Evolutionary conservation across 2,888 invertebrate species (phyloP).

Genomic region (Exephanes ischioxanthus): DNA sequence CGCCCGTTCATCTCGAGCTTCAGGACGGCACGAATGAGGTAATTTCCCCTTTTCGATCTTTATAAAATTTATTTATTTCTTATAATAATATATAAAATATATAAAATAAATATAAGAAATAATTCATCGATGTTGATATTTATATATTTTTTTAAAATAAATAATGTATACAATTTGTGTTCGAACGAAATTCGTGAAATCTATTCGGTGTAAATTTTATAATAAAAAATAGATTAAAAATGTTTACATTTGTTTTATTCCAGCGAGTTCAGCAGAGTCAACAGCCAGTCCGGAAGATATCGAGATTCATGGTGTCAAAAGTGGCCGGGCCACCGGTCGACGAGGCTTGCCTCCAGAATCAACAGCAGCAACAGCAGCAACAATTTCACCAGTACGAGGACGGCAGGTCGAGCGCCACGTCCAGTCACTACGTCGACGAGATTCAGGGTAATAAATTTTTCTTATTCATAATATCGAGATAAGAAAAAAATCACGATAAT

Average conservation of each 20-base stretch:
- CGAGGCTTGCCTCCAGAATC: conserved; percentile 66
- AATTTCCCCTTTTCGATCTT: neutral
- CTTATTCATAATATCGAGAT: neutral
- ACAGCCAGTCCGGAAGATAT: conserved; percentile 90
- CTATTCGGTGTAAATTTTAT: too few species aligned
- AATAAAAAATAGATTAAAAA: conserved; percentile 16
- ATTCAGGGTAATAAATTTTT: conserved; percentile 71
- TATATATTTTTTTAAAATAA: too few species aligned
- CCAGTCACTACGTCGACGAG: conserved; percentile 74
- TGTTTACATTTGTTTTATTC: conserved; percentile 17
- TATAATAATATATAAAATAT: neutral
- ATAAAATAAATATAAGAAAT: too few species aligned
- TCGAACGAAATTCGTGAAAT: too few species aligned
- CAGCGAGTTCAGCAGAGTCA: conserved; percentile 74
- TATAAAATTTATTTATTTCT: too few species aligned
- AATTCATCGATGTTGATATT: too few species aligned
- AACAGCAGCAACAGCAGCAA: conserved; percentile 70
- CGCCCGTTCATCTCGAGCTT: conserved; percentile 76
- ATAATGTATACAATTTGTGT: too few species aligned
- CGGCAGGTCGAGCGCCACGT: conserved; percentile 60
- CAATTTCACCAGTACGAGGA: conserved; percentile 65
- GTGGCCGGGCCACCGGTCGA: conserved; percentile 81
- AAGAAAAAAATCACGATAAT: neutral
- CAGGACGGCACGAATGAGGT: conserved; percentile 77
- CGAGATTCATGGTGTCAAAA: conserved; percentile 90